Evolutionary conservation across 2,888 invertebrate species (phyloP), one percentile per base, ranked within the genome.

Genomic region (Trisateles emortualis): DNA sequence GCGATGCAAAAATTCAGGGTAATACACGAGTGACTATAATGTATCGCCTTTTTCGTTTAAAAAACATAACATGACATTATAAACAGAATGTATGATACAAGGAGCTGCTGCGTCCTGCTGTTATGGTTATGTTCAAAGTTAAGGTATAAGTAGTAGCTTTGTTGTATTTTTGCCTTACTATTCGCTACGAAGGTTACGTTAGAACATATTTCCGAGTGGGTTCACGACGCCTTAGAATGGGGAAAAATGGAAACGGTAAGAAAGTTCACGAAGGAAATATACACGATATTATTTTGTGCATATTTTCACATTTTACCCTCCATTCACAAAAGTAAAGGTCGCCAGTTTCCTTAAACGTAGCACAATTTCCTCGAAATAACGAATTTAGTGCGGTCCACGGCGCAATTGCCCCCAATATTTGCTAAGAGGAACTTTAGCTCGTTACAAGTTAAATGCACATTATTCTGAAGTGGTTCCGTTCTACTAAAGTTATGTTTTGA

Each of bases 331-430:
- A 50, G 50, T 38, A 52, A 44, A 51, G 55, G 60, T 59, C 55
- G 49, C 52, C 60, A 54, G 68, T 71, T 74, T 75, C 76, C 74
- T 75, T 64, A 62, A 72, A 76, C 65, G 69, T 71, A 54, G 60
- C 62, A 73, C 78, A 79, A 83, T 84, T 83, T 84, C 80, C 81
- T 75, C 55, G 58, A 61, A 65, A 76, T 80, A 82, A 81, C 78
- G 77, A 82, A 83, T 82, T 79, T 69, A 35, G 47, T 63, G 76
- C 68, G 67, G 74, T 64, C 76, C 73, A 51, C 74, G 52, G 50
- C 70, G 71, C 72, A 74, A 76, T 75, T 74, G 66, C 62, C 51
- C 68, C 64, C 74, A 67, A 79, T 80, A 79, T 79, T 81, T 77
- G 76, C 70, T 68, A 68, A 50, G 64, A 52, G 64, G 70, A 81